Base-by-base conservation (phyloP, 2,797 vertebrate genomes). In the Hippopotamyrus pictus region DNA sequence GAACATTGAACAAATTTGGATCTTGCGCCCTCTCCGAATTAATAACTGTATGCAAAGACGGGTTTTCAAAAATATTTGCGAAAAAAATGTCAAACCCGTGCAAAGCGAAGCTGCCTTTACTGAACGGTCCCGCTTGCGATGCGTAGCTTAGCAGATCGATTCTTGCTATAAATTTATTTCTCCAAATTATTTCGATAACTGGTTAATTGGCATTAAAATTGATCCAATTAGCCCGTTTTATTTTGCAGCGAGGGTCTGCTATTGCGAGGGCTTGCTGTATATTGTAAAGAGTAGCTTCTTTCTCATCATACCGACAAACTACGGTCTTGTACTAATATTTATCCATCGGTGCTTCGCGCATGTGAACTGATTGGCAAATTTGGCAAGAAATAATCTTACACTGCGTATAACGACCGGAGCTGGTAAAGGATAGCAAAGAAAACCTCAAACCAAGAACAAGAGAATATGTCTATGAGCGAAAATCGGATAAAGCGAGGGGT, bases 11-110 rank as follows among this genome's bases (percentile, higher is more conserved):
- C 65, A 76, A 87, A 51, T 73, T 91, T 93, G 92, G 91, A 93
- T 93, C 92, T 93, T 94, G 94, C 93, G 93, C 92, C 92, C 91
- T 91, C 90, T 92, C 91, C 91, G 51, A 90, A 92, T 92, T 89
- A 87, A 83, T 91, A 89, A 22, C 91, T 92, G 90, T 37, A 91
- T 91, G 92, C 93, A 94, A 93, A 88, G 90, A 90, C 90, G 88
- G 87, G 90, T 91, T 89, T 25, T 90, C 88, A 91, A 90, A 89
- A 92, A 91, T 92, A 89, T 91, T 90, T 91, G 89, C 90, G 90
- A 92, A 90, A 91, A 48, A 50, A 62, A 87, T 73, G 53, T 41
- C 57, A 89, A 89, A 54, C 89, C 89, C 46, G 73, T 33, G 59
- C 89, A 25, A 79, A 33, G 50, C 50, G 33, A 86, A 76, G 57